Evolutionary conservation across 2,113 vertebrate genomes (phyloP), one percentile per base, ranked within the genome.

Genomic region (Recurvirostra avosetta): DNA sequence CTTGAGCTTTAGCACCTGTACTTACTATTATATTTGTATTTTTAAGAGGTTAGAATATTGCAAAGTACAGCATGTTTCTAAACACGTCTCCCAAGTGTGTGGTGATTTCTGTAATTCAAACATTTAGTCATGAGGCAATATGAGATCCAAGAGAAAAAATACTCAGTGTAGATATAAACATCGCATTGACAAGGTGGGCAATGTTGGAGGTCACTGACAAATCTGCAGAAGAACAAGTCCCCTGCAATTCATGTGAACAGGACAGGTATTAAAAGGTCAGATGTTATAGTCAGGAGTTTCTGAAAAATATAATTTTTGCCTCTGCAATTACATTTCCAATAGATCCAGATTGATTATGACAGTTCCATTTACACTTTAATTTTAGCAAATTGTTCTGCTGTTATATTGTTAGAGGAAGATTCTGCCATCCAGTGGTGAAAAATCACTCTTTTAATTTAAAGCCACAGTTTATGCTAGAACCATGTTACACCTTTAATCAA

Each of bases 401-500:
- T 68, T 79, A 40, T 27, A 52, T 55, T 45, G n/a, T 77, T 77
- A 86, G 96, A 95, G 94, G 96, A 88, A 91, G 32, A 93, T 84
- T 94, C 96, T 97, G 97, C 96, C 96, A 97, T 90, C 96, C 96
- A 96, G 95, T 94, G 96, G 97, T 67, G 75, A 89, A 94, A 94
- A 92, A 78, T 55, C 14, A 15, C 29, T 87, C 30, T 75, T 79
- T 50, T 52, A 68, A 25, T 63, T 78, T 52, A 86, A 82, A 58
- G 34, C 36, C 45, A 41, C 15, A 29, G 6, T 66, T 96, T 62
- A 29, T 55, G 71, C 11, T 43, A 47, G 90, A 92, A 66, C 8
- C 4, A 7, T 25, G 12, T 50, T 67, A 36, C 8, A 38, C 9
- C 8, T 90, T 86, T 71, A 78, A 78, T 55, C 34, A 63, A 71